A percentile compares a stretch with the other conserved stretches of the same genome.
Evolutionary conservation across 2,888 invertebrate species (phyloP).

Genomic region (Rotaria macrura): DNA sequence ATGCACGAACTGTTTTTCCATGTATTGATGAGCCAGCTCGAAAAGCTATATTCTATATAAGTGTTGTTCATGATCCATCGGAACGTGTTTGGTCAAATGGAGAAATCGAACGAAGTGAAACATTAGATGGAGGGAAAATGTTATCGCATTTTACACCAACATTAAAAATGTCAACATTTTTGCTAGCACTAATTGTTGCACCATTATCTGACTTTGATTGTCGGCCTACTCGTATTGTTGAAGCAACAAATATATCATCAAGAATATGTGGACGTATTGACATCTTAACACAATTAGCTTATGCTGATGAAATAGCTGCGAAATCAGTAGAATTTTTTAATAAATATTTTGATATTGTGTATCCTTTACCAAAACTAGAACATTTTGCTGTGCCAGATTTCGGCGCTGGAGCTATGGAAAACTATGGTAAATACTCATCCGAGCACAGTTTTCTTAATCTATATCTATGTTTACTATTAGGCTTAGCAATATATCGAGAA

Average conservation of each 20-base stretch:
- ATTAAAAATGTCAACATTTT: constrained; percentile 83
- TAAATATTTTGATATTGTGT: constrained; percentile 41
- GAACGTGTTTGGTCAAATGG: constrained; percentile 43
- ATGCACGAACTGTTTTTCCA: constrained; percentile 41
- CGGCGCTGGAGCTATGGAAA: constrained; percentile 49
- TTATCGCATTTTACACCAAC: constrained; percentile 62
- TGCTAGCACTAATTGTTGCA: constrained; percentile 74
- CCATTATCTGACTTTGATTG: constrained; percentile 65
- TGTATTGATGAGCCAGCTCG: constrained; percentile 44
- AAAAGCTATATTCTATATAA: constrained; percentile 41
- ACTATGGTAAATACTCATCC: constrained; percentile 38
- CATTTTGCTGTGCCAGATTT: constrained; percentile 50
- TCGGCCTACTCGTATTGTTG: constrained; percentile 20
- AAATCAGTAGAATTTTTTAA: constrained; percentile 44
- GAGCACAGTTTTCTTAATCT: too few species aligned
- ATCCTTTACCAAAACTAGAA: constrained; percentile 40
- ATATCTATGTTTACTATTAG: constrained; percentile 75
- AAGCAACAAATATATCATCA: neutral
- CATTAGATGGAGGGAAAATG: constrained; percentile 31
- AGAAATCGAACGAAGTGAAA: constrained; percentile 37
- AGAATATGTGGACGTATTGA: constrained; percentile 27
- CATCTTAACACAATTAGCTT: constrained; percentile 41
- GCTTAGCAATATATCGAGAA: constrained; percentile 81
- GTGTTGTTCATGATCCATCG: constrained; percentile 38
- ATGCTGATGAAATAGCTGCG: constrained; percentile 41